These are phyloP conservation scores for Drosophila rubida DNA, from an alignment of 2,888 invertebrate genomes.

Conservation along the genomic window DNA sequence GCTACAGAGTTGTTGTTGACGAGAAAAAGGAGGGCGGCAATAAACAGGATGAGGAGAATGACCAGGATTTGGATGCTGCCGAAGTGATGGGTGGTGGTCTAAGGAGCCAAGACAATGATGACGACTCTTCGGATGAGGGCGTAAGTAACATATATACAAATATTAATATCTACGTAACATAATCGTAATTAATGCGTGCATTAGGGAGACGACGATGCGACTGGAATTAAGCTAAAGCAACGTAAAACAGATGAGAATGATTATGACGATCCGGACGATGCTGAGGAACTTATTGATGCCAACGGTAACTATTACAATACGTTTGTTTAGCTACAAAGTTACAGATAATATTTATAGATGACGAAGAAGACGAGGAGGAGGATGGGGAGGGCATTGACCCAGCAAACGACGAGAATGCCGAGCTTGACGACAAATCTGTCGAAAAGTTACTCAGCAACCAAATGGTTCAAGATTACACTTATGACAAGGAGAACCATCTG, in stretches of 20 bases:
- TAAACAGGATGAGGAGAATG: constrained; percentile 82
- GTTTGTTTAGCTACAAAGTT: background rate
- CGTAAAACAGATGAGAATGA: constrained; percentile 88
- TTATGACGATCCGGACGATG: constrained; percentile 89
- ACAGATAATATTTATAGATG: constrained; percentile 31
- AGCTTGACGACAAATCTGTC: constrained; percentile 64
- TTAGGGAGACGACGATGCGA: constrained; percentile 83
- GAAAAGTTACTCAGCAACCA: constrained; percentile 80
- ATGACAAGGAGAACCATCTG: constrained; percentile 90
- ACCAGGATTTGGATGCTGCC: constrained; percentile 82
- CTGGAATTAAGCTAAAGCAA: constrained; percentile 86
- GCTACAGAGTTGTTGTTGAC: constrained; percentile 84
- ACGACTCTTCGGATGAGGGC: constrained; percentile 83
- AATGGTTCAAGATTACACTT: constrained; percentile 87
- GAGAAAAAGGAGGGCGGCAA: constrained; percentile 69
- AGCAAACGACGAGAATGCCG: constrained; percentile 80
- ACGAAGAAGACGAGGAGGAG: constrained; percentile 65
- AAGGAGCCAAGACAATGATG: constrained; percentile 65
- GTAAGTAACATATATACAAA: constrained; percentile 55
- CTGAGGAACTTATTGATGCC: constrained; percentile 86
- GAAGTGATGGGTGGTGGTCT: constrained; percentile 79
- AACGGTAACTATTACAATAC: constrained; percentile 62
- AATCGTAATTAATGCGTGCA: background rate
- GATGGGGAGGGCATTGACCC: constrained; percentile 64
- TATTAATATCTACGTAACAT: background rate